A percentile compares a stretch with the other conserved stretches of the same genome.
phyloP scores from a whole-genome alignment of 2,797 vertebrate species.

The Enteromius unitaeniatus region DNA sequence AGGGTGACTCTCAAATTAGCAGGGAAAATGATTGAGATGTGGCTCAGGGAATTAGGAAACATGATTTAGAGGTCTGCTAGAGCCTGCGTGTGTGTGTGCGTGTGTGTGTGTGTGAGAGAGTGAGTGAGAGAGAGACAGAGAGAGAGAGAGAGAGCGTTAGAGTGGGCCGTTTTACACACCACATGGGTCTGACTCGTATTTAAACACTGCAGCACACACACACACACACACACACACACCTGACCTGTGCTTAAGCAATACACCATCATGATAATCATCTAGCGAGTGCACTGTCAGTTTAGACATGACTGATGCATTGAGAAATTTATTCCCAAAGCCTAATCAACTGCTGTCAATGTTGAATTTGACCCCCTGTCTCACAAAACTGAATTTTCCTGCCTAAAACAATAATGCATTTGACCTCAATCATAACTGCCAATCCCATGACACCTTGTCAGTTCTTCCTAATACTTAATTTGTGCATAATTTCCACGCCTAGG shows the following conservation, averaged over 20 bases:
- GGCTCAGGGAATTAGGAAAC: conserved; percentile 93
- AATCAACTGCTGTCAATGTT: conserved; percentile 20
- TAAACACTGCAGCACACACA: conserved; percentile 70
- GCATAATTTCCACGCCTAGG: conserved; percentile 16
- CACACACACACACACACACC: conserved; percentile 4
- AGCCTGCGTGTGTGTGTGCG: conserved; percentile 77
- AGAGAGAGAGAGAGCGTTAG: conserved; percentile 6
- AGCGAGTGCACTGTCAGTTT: conserved; percentile 13
- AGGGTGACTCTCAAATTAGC: conserved; percentile 99
- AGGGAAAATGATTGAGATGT: conserved; percentile 99
- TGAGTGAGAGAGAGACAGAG: background rate
- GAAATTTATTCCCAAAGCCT: background rate
- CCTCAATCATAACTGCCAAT: conserved; percentile 21
- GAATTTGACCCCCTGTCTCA: conserved; percentile 1
- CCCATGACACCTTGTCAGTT: conserved; percentile 15
- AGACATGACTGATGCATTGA: conserved; percentile 30
- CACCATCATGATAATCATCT: conserved; percentile 46
- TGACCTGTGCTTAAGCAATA: conserved; percentile 47
- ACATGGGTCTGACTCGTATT: conserved; percentile 75
- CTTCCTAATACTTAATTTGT: conserved; percentile 13
- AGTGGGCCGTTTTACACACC: conserved; percentile 68
- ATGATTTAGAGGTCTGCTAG: conserved; percentile 86
- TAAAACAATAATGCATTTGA: conserved; percentile 44
- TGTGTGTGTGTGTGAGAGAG: conserved; percentile 2
- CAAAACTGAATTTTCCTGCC: background rate